phyloP scores from a whole-genome alignment of 2,797 vertebrate genomes.

The Pelochelys cantorii region DNA sequence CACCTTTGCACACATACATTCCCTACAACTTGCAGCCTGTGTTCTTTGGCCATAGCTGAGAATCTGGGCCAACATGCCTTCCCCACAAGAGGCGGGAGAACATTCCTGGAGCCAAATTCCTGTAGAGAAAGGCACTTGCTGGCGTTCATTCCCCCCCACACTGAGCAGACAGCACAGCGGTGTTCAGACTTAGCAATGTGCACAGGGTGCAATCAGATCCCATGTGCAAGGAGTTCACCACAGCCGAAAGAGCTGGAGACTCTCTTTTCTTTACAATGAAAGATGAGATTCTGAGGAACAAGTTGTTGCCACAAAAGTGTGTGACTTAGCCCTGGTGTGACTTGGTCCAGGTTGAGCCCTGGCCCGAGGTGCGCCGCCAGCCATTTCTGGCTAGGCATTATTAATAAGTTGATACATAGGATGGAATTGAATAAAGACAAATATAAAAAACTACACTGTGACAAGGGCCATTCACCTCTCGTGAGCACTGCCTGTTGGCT shows the following conservation, averaged over 20 bases:
- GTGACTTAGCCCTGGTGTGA: neutral
- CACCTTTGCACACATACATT: neutral
- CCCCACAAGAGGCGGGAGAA: neutral
- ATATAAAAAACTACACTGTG: neutral
- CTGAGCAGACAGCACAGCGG: neutral
- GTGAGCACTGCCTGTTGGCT: neutral
- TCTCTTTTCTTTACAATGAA: neutral
- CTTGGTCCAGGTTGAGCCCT: neutral
- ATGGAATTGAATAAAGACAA: neutral
- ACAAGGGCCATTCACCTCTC: neutral
- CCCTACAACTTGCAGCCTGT: neutral
- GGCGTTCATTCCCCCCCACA: neutral
- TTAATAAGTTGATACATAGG: neutral
- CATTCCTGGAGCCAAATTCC: neutral
- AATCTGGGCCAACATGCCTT: too few relatives aligned
- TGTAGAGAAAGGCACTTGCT: neutral
- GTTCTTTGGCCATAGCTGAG: too few relatives aligned
- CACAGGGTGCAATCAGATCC: neutral
- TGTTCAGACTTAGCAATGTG: neutral
- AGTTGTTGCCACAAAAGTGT: rapidly evolving
- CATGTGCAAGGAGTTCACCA: neutral
- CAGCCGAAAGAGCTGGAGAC: neutral
- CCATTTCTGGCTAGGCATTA: neutral
- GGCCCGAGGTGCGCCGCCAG: neutral
- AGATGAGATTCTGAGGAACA: neutral